These are phyloP conservation scores for Onychostruthus taczanowskii DNA, from an alignment of 2,113 vertebrate genomes.

Conservation along the genomic window DNA sequence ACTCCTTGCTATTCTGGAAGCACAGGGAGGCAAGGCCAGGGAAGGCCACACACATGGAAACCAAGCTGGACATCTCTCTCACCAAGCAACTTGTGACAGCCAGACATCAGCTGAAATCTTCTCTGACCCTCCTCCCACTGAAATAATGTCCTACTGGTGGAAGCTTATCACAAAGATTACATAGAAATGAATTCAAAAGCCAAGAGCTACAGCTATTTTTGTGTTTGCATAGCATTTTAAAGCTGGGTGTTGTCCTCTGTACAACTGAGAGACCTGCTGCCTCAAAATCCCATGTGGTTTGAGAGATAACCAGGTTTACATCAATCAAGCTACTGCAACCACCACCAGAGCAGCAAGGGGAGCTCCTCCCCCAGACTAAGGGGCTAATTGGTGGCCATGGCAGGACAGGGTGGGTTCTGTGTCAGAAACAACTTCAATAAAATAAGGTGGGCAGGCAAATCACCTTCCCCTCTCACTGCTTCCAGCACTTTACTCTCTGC, in stretches of 20 bases:
- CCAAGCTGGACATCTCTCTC: background rate
- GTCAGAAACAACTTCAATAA: background rate
- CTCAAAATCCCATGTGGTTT: background rate
- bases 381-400: rapidly evolving
- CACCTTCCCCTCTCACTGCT: background rate
- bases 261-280: background rate
- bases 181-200: background rate
- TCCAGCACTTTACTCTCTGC: background rate
- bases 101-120: background rate
- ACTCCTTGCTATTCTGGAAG: background rate
- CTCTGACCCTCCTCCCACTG: background rate
- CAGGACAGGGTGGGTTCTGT: rapidly evolving
- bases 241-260: background rate
- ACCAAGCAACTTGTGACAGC: background rate
- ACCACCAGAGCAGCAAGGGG: background rate
- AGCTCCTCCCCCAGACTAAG: background rate
- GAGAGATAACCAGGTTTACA: background rate
- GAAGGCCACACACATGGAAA: background rate
- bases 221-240: background rate
- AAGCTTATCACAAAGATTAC: background rate
- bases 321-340: background rate
- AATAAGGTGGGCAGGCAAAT: background rate
- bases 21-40: background rate
- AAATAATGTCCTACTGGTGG: background rate
- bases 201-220: background rate